Evolutionary conservation across 1,140 invertebrate genomes (phyloP).

Genomic region (Pinna nobilis): DNA sequence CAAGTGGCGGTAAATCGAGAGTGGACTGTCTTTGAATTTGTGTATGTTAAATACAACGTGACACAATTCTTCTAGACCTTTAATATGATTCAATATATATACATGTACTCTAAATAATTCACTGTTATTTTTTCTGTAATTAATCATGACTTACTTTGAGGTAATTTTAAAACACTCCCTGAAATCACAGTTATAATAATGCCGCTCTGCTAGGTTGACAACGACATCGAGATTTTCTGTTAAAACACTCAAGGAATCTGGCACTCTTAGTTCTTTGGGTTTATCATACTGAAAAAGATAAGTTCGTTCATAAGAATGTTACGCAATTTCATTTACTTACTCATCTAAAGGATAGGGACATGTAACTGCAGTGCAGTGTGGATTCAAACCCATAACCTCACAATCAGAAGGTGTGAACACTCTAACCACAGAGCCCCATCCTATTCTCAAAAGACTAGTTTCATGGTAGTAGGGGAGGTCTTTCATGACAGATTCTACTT

Average conservation of each 20-base stretch:
- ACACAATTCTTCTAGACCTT: not conserved
- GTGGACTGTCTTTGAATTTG: not conserved
- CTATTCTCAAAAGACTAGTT: too few species aligned
- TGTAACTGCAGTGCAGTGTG: not conserved
- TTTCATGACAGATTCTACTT: too few species aligned
- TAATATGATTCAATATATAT: not conserved
- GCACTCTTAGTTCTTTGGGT: constrained; percentile 65
- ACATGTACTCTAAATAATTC: not conserved
- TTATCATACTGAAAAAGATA: constrained; percentile 66
- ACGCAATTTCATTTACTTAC: not conserved
- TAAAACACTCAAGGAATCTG: constrained; percentile 72
- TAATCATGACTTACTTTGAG: constrained; percentile 79
- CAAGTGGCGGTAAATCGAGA: too few species aligned
- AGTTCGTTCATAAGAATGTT: not conserved
- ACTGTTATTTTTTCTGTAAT: too few species aligned
- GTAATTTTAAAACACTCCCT: constrained; percentile 84
- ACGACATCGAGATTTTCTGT: constrained; percentile 85
- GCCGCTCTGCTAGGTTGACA: constrained; percentile 85
- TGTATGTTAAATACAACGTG: not conserved
- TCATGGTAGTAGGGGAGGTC: too few species aligned
- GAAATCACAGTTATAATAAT: constrained; percentile 93
- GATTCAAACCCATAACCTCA: not conserved
- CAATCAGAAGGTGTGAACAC: too few species aligned
- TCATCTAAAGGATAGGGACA: too few species aligned
- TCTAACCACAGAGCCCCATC: too few species aligned